Percentiles rank a stretch among this genome's conserved stretches.
Conservation (phyloP, 2,888 invertebrate species). For the Craniophora ligustri region DNA sequence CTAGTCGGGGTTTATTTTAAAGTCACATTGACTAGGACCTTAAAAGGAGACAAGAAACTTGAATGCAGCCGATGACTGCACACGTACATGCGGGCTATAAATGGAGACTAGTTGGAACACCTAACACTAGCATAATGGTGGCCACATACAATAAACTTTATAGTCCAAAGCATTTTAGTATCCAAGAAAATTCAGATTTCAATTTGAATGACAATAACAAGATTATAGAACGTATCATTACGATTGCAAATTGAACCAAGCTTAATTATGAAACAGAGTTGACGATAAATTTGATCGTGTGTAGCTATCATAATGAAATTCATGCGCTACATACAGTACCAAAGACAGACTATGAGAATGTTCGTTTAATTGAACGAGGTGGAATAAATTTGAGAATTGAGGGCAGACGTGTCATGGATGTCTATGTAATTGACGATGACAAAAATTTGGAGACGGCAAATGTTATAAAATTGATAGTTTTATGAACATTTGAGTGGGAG, state of each 20-base stretch:
- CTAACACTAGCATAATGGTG: slow-evolving; percentile 4
- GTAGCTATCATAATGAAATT: slow-evolving; percentile 22
- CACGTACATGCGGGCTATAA: slow-evolving; percentile 49
- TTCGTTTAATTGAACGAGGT: slow-evolving; percentile 44
- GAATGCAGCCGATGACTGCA: slow-evolving; percentile 50
- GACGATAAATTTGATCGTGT: no score
- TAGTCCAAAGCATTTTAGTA: no score
- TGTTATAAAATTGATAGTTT: neutral
- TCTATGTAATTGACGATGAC: slow-evolving; percentile 1
- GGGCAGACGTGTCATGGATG: slow-evolving; percentile 17
- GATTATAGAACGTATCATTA: no score
- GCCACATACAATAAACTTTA: neutral
- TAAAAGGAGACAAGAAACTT: slow-evolving; percentile 46
- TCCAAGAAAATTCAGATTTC: no score
- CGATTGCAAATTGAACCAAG: no score
- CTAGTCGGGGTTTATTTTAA: slow-evolving; percentile 51
- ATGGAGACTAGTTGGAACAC: slow-evolving; percentile 47
- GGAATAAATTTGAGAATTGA: slow-evolving; percentile 44
- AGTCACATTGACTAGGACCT: slow-evolving; percentile 37
- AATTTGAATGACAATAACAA: no score
- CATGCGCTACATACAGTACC: slow-evolving; percentile 24
- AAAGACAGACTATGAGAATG: slow-evolving; percentile 19
- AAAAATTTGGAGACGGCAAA: slow-evolving; percentile 7
- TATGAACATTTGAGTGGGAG: no score
- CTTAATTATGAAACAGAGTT: no score